Percentiles rank a stretch among this genome's conserved stretches.
phyloP scores from a whole-genome alignment of 2,888 invertebrate species.

The Frankliniella fusca region DNA sequence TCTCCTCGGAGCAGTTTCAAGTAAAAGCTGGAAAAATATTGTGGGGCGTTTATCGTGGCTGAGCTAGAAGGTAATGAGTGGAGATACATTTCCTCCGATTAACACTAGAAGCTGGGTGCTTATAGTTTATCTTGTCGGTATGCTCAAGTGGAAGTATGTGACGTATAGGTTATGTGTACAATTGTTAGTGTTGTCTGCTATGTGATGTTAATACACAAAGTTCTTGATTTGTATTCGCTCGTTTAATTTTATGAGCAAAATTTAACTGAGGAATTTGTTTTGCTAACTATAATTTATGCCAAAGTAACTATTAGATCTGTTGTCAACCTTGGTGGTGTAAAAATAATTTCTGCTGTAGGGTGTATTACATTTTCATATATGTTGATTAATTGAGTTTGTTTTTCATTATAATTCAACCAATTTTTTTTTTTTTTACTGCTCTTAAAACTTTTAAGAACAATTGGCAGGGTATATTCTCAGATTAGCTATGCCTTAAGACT shows the following conservation, averaged over 20 bases:
- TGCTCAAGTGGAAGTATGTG: background rate
- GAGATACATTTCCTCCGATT: background rate
- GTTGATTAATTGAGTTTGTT: background rate
- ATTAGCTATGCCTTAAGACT: no score
- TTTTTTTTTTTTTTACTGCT: background rate
- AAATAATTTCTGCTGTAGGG: no score
- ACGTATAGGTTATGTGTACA: background rate
- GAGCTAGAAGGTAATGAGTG: background rate
- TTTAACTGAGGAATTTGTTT: background rate
- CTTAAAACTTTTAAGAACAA: background rate
- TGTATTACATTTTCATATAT: background rate
- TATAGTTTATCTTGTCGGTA: background rate
- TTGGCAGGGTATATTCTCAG: no score
- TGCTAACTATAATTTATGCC: no score
- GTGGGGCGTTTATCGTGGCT: background rate
- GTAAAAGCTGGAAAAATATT: background rate
- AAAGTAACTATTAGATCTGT: no score
- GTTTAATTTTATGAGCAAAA: background rate
- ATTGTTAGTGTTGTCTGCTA: slow-evolving; percentile 2
- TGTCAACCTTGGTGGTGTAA: no score
- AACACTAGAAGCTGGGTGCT: background rate
- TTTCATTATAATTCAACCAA: background rate
- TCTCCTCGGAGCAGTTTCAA: background rate
- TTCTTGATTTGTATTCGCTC: background rate
- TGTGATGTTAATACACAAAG: background rate